A percentile compares a stretch with the other conserved stretches of the same genome.
phyloP scores from a whole-genome alignment of 2,888 invertebrate species.

The Melipona beecheii region DNA sequence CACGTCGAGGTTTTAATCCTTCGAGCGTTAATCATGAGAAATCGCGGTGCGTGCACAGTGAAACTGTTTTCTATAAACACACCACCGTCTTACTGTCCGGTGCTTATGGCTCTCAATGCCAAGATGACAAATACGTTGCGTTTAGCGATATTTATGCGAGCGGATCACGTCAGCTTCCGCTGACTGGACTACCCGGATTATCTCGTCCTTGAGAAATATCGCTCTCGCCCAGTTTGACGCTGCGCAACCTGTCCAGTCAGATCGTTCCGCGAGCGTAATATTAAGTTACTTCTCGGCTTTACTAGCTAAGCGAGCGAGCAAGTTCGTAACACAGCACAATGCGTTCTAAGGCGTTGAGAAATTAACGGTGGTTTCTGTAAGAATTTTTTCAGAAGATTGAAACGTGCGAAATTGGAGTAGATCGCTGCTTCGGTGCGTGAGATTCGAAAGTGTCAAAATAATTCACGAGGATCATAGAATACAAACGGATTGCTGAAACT shows the following conservation, averaged over 20 bases:
- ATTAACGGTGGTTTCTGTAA: neutral
- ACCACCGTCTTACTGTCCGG: neutral
- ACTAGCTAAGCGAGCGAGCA: neutral
- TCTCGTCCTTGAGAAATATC: conserved; percentile 73
- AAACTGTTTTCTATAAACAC: conserved; percentile 29
- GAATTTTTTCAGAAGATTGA: too few relatives aligned
- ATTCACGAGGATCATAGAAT: too few relatives aligned
- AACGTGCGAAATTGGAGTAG: too few relatives aligned
- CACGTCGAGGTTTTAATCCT: conserved; percentile 71
- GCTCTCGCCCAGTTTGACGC: conserved; percentile 69
- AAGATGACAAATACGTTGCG: conserved; percentile 78
- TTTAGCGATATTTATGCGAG: conserved; percentile 81
- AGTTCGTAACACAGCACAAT: too few relatives aligned
- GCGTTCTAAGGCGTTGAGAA: neutral
- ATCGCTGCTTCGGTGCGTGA: too few relatives aligned
- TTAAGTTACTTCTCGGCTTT: conserved; percentile 55
- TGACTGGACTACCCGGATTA: conserved; percentile 77
- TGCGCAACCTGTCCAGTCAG: conserved; percentile 29
- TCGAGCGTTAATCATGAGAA: conserved; percentile 77
- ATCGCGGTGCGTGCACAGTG: conserved; percentile 65
- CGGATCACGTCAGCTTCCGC: conserved; percentile 81
- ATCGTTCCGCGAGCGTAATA: conserved; percentile 51
- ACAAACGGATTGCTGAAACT: too few relatives aligned
- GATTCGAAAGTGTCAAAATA: too few relatives aligned
- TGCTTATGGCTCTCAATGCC: conserved; percentile 72